Conservation (phyloP, 37 sponge, comb jelly and placozoan species). For the Eunapius fragilis region DNA sequence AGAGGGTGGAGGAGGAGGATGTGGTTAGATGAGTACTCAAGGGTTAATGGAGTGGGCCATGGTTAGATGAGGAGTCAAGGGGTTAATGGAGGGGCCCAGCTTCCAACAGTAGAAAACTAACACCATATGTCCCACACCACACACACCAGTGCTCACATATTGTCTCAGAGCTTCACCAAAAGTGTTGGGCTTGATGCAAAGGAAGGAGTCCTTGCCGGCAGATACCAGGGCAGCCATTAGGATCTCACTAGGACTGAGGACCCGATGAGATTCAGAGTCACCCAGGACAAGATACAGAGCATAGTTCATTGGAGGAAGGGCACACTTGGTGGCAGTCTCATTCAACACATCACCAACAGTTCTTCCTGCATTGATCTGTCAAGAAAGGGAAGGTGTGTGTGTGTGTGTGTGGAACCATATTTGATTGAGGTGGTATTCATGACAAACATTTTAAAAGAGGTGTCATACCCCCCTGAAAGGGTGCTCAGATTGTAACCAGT, state of each 20-base stretch:
- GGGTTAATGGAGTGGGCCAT: no score
- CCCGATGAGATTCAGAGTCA: slow-evolving; percentile 63
- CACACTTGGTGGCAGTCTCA: slow-evolving; percentile 44
- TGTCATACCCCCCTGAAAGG: no score
- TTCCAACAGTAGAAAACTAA: no score
- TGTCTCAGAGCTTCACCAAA: slow-evolving; percentile 44
- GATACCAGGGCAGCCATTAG: slow-evolving; percentile 55
- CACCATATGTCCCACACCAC: neutral
- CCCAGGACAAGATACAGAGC: slow-evolving; percentile 79
- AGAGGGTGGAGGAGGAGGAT: no score
- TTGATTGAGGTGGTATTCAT: no score
- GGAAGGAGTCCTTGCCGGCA: slow-evolving; percentile 42
- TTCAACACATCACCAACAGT: slow-evolving; percentile 60
- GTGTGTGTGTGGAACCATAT: neutral
- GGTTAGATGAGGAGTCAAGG: no score
- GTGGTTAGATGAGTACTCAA: no score
- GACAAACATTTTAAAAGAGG: no score
- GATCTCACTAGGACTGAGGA: slow-evolving; percentile 55
- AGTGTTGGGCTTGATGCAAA: slow-evolving; percentile 71
- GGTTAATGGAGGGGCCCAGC: no score
- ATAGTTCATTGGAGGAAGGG: slow-evolving; percentile 52
- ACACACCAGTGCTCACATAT: slow-evolving; percentile 61
- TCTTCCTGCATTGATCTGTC: slow-evolving; percentile 47
- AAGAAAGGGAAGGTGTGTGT: neutral
- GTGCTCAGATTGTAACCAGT: no score